A percentile compares a stretch with the other conserved stretches of the same genome.
Evolutionary conservation across 2,888 invertebrate genomes (phyloP).

Genomic region (Onchidella celtica): DNA sequence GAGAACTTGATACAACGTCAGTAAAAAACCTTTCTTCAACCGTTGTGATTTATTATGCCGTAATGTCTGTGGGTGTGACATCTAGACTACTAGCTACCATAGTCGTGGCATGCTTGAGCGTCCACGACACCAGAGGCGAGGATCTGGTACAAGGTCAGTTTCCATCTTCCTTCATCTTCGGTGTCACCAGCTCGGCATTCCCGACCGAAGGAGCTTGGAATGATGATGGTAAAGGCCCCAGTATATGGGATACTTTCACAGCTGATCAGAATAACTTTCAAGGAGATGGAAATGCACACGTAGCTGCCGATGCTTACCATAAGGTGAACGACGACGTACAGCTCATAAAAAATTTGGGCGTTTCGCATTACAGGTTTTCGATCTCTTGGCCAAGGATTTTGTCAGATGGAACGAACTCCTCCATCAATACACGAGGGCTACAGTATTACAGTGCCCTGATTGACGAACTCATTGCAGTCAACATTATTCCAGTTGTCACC

Average conservation of each 20-base stretch:
- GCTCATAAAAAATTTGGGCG: conserved; percentile 83
- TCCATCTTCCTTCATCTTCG: conserved; percentile 67
- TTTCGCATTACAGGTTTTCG: conserved; percentile 79
- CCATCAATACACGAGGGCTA: conserved; percentile 86
- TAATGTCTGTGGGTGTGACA: too few species aligned
- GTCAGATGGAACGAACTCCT: conserved; percentile 82
- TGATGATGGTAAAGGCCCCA: conserved; percentile 77
- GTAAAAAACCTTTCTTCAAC: too few species aligned
- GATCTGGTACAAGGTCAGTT: conserved; percentile 52
- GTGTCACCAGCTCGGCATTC: conserved; percentile 82
- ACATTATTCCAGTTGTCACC: conserved; percentile 84
- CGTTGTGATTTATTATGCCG: too few species aligned
- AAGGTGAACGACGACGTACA: conserved; percentile 84
- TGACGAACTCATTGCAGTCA: conserved; percentile 84
- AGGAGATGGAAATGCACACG: conserved; percentile 83
- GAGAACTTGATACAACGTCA: too few species aligned
- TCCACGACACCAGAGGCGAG: too few species aligned
- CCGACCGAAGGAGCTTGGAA: conserved; percentile 85
- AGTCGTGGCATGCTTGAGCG: too few species aligned
- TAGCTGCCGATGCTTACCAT: conserved; percentile 86
- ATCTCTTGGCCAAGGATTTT: conserved; percentile 88
- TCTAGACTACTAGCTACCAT: too few species aligned
- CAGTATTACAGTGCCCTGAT: conserved; percentile 89
- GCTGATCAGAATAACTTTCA: conserved; percentile 83
- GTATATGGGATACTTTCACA: conserved; percentile 83